Base-by-base conservation (phyloP, 1,140 invertebrate species). In the Drosophila asahinai region DNA sequence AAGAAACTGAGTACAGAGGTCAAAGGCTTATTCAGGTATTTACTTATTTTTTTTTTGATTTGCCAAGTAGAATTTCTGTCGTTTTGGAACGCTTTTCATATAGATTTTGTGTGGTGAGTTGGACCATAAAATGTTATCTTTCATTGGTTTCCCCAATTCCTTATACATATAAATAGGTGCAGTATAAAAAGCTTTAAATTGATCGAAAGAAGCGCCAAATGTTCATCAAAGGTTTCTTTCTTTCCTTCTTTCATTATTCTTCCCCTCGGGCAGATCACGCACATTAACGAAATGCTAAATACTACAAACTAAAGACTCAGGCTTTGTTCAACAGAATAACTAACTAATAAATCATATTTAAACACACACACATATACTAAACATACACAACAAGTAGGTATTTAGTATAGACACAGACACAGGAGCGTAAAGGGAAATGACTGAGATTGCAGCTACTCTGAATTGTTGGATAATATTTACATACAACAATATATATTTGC, bases 101-200 rank as follows among this genome's bases (percentile, higher is more conserved):
- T 71, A 47, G 76, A 91, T 92, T 92, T 92, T 91, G 90, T 92
- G 90, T 91, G 90, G 83, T 87, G 90, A 91, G 90, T 92, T 86
- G 66, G 54, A 71, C 66, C 17, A 58, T 68, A 48, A 40, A 60
- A 60, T 47, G 52, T 58, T 36, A 14, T 43, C 52, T 48, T 36
- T 40, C 17, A 72, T 58, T 54, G 30, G 36, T 63, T 63, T 64
- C 17, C 40, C 40, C 40, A 42, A 65, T 47, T 47, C 17, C 33
- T 36, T 19, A 54, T 57, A 22, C 42, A 73, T 36, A 49, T 43
- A 54, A 4, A 30, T 55, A 38, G 42, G 81, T 79, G 81, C 70
- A 80, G 57, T 70, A 42, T 60, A 76, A 83, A 76, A 83, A 83
- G 79, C 80, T 43, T 42, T 74, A 5, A 71, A 38, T 38, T 52